Evolutionary conservation across 2,797 vertebrate genomes (phyloP), one percentile per base, ranked within the genome.

Genomic region (Cuniculus paca): DNA sequence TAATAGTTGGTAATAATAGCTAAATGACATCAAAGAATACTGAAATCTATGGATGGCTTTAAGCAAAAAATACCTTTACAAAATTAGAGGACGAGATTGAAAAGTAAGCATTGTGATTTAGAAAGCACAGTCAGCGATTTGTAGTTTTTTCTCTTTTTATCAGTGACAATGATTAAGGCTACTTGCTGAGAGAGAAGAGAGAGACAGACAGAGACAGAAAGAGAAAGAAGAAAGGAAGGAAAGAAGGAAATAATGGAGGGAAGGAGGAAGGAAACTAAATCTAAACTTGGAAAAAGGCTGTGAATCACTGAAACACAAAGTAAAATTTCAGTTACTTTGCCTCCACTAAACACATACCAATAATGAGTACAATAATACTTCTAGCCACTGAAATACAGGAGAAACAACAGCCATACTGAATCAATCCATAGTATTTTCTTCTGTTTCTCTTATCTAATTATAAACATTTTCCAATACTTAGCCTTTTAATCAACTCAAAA

Each of bases 131-230:
- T 65, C 50, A 86, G 16, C 48, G 80, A 89, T 91, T 94, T 83
- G 45, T 65, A 26, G 92, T 31, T 39, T 90, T 91, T 31, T 96
- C n/a, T 31, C n/a, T 91, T 97, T 96, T 90, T 95, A 94, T 89
- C 82, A 91, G 10, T n/a, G 81, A 82, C 74, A 88, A 24, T 89
- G 82, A 79, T 85, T 92, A 90, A 95, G 56, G 86, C 94, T 28
- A 61, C 28, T 31, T 93, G 22, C 50, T 74, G 74, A 70, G 13
- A 65, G 60, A 48, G 28, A n/a, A 42, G 84, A 92, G 6, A 31
- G 45, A 31, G 12, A 48, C 3, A 75, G 45, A 45, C 26, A 34
- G 45, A 34, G 17, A 50, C 6, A 31, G 12, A 31, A 14, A 28
- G 12, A 45, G 24, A 3, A 42, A 42, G 10, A 5, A 42, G 65